Base-by-base conservation (phyloP, 2,797 vertebrate species). In the Mormyrus proboscirostris region DNA sequence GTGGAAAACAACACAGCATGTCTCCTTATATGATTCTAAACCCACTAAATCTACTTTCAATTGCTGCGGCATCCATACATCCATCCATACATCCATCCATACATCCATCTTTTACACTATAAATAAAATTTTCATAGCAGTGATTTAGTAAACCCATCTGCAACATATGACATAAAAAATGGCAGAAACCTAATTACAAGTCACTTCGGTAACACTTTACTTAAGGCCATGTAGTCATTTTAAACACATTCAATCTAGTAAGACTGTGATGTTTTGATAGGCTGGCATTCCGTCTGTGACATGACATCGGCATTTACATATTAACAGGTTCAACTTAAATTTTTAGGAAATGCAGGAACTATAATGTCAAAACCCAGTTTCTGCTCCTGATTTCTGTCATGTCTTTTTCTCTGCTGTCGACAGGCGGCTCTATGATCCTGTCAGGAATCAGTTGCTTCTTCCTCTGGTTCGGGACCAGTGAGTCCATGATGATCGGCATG, bases 401-500 rank as follows among this genome's bases (percentile, higher is more conserved):
- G 73, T 14, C 73, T 19, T 41, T 79, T 79, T 44, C 73, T 76
- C 12, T 76, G 16, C 38, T 44, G 73, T 25, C 10, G 3, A 3
- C 91, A 97, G 96, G 96, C 91, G 96, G 96, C 50, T 97, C 96
- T 25, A 97, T 97, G 96, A 95, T 97, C 88, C 95, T 97, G 55
- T 97, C 96, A 0, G 96, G 96, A 82, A 96, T 97, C 90, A 97
- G 96, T 90, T 97, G 96, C 89, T 97, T 97, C 91, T 96, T 97
- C 91, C 94, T 97, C 29, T 97, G 96, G 96, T 97, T 96, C 89
- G 96, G 96, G 90, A 97, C 95, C 91, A 97, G 96, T 0, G 96
- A 96, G 91, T 95, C 96, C 88, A 97, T 96, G 96, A 97, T 97
- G 96, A 96, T 97, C 89, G 96, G 96, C 44, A 96, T 97, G 96